Base-by-base conservation (phyloP, 2,888 invertebrate genomes). In the Lithodes maja region DNA sequence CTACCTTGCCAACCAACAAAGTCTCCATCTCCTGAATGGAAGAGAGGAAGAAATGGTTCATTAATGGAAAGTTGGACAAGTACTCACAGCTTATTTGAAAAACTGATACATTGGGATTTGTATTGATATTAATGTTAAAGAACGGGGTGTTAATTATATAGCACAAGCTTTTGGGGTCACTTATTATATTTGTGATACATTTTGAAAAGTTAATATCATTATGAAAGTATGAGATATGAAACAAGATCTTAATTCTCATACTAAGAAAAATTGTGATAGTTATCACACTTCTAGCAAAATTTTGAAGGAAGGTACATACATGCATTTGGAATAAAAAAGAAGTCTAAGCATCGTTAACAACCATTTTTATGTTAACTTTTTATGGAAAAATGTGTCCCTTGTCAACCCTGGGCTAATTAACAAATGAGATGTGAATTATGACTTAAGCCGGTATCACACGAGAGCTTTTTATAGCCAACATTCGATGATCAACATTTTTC, bases 1-100 rank as follows among this genome's bases (percentile, higher is more conserved):
- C 92, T 92, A 93, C 93, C 93, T 93, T 93, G 93, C 93, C 93
- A 93, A 89, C 93, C 93, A 89, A 93, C 93, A 92, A 92, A 93
- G 86, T 93, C 93, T 89, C 93, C 92, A 86, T 93, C 93, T 92
- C 93, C 93, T 93, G 92, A 86, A 92, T 92, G 91, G 88, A 91
- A 87, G 90, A 86, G 86, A 89, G 89, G 90, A 91, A 84, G 89
- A 88, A 90, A 88, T 82, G 85, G 50, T 89, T 89, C 80, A 89
- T 89, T 89, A 89, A 89, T 89, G 85, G 81, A 83, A 85, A 85
- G 84, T 89, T 79, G 74, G 85, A 89, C 82, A 89, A 80, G 83
- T 77, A 79, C 83, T 87, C 79, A 87, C 78, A 69, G 87, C 79
- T 87, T 87, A 83, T 83, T 69, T 83, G 78, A 87, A 87, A 54